Evolutionary conservation across 2,888 invertebrate genomes (phyloP).

Genomic region (Zelleria hepariella): DNA sequence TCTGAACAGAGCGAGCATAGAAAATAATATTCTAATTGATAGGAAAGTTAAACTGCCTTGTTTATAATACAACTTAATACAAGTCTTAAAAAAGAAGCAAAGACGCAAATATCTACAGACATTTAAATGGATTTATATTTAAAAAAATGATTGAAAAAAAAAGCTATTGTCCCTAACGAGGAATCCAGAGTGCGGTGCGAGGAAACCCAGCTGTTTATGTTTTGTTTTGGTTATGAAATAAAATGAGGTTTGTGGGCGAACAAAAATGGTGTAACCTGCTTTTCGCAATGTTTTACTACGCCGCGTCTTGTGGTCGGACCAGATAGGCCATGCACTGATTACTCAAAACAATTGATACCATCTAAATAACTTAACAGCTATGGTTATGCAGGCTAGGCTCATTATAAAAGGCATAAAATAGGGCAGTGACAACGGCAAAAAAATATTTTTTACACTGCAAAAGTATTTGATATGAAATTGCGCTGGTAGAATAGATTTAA

Average conservation of each 20-base stretch:
- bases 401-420: background rate
- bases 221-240: background rate
- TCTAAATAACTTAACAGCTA: background rate
- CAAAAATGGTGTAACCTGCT: background rate
- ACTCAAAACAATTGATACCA: background rate
- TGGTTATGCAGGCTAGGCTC: background rate
- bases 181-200: background rate
- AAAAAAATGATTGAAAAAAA: too few relatives aligned
- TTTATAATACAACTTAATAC: too few relatives aligned
- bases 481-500: too few relatives aligned
- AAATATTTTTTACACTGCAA: too few relatives aligned
- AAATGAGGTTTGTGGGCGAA: background rate
- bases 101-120: too few relatives aligned
- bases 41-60: background rate
- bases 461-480: too few relatives aligned
- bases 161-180: background rate
- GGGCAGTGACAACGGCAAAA: too few relatives aligned
- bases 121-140: too few relatives aligned
- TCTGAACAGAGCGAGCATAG: background rate
- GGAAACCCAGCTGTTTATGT: background rate
- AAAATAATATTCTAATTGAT: background rate
- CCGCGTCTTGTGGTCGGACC: background rate
- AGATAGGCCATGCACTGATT: conserved; percentile 1
- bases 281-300: background rate
- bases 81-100: too few relatives aligned